phyloP scores from a whole-genome alignment of 2,797 vertebrate genomes.

The Pantherophis alleghaniensis region DNA sequence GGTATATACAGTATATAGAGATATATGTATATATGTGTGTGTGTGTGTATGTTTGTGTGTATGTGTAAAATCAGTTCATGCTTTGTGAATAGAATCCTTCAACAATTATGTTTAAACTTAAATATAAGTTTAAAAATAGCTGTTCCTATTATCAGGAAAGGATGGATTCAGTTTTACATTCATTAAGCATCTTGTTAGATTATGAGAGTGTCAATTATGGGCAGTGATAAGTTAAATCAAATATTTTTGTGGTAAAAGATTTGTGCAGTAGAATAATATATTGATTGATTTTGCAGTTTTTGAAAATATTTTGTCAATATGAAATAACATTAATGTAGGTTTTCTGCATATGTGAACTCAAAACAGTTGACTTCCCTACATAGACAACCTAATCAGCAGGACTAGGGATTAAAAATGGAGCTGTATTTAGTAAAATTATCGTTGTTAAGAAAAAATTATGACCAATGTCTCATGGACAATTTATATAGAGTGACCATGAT shows the following conservation, averaged over 20 bases:
- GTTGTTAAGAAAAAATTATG: slow-evolving; percentile 64
- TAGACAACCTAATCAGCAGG: slow-evolving; percentile 51
- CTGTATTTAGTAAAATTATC: slow-evolving; percentile 60
- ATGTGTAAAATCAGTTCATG: slow-evolving; percentile 47
- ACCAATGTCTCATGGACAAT: slow-evolving; percentile 56
- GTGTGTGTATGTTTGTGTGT: background rate
- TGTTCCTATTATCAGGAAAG: slow-evolving; percentile 40
- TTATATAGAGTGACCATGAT: slow-evolving; percentile 56
- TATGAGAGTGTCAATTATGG: slow-evolving; percentile 7
- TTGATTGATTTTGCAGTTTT: background rate
- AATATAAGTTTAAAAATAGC: background rate
- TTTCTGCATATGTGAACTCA: slow-evolving; percentile 29
- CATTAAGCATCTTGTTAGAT: slow-evolving; percentile 30
- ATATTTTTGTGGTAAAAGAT: slow-evolving; percentile 30
- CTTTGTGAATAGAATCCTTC: slow-evolving; percentile 54
- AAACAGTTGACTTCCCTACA: slow-evolving; percentile 51
- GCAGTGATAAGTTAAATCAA: slow-evolving; percentile 13
- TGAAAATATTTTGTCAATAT: slow-evolving; percentile 28
- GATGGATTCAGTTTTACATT: background rate
- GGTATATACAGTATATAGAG: background rate
- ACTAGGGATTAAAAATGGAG: slow-evolving; percentile 60
- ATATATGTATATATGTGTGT: background rate
- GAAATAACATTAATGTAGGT: slow-evolving; percentile 28
- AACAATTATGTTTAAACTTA: slow-evolving; percentile 50
- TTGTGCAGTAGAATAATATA: background rate